Conservation (phyloP, 2,888 invertebrate genomes). For the Metellina segmentata region DNA sequence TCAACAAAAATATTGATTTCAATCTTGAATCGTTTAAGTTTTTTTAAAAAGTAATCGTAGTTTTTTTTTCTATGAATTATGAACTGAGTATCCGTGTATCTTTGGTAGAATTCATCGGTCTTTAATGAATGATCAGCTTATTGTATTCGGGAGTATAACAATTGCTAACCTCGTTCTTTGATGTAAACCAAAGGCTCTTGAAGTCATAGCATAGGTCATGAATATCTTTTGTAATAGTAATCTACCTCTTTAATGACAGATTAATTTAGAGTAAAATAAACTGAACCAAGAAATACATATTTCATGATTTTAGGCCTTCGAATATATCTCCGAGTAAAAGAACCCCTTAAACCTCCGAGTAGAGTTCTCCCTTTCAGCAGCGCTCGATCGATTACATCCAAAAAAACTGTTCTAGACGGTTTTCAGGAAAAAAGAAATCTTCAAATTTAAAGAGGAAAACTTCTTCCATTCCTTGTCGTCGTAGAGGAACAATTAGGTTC, state of each 20-base stretch:
- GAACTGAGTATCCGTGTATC: no score
- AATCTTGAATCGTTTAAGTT: no score
- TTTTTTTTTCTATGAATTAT: no score
- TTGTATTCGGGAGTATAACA: no score
- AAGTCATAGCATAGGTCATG: background rate
- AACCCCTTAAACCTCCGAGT: no score
- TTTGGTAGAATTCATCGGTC: no score
- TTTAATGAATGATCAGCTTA: no score
- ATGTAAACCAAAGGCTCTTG: no score
- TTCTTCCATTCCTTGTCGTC: background rate
- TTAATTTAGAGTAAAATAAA: background rate
- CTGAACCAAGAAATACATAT: background rate
- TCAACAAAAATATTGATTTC: no score
- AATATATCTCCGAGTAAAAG: background rate
- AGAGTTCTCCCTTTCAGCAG: background rate
- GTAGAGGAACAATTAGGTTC: slow-evolving; percentile 37
- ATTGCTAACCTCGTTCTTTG: no score
- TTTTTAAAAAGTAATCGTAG: no score
- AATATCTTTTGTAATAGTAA: background rate
- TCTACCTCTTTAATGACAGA: background rate
- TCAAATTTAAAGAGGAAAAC: slow-evolving; percentile 2
- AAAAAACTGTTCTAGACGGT: background rate
- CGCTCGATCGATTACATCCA: background rate
- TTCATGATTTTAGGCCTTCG: background rate
- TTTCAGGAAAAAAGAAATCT: background rate